Conservation (phyloP, 2,888 invertebrate genomes). For the Unio delphinus region DNA sequence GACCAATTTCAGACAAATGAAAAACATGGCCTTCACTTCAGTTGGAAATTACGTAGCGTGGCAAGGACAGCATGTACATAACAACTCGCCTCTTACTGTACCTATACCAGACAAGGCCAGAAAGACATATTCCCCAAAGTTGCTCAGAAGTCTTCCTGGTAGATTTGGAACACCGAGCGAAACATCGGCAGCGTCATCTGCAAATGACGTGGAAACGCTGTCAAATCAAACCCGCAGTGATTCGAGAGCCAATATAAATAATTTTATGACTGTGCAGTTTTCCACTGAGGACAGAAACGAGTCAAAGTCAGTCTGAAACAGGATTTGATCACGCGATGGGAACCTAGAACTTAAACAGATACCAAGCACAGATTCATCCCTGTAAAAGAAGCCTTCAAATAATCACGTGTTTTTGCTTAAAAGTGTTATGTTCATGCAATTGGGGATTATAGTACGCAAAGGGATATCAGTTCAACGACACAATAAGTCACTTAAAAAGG, state of each 20-base stretch:
- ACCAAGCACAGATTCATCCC: too few relatives aligned
- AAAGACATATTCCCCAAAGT: background rate
- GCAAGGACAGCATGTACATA: background rate
- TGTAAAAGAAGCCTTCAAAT: too few relatives aligned
- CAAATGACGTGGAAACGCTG: background rate
- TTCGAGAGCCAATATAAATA: slow-evolving; percentile 38
- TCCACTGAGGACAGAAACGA: slow-evolving; percentile 6
- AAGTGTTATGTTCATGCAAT: too few relatives aligned
- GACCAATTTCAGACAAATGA: slow-evolving; percentile 30
- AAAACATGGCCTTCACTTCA: slow-evolving; percentile 8
- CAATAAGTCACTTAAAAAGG: too few relatives aligned
- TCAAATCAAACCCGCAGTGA: slow-evolving; percentile 7
- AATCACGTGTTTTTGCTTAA: too few relatives aligned
- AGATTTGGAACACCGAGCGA: too few relatives aligned
- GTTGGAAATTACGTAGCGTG: too few relatives aligned
- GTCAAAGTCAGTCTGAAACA: too few relatives aligned
- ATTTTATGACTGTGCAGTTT: slow-evolving; percentile 30
- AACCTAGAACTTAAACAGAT: too few relatives aligned
- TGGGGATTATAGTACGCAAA: too few relatives aligned
- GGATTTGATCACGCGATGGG: too few relatives aligned
- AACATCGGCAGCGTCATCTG: background rate
- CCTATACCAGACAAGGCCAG: background rate
- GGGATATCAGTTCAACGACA: too few relatives aligned
- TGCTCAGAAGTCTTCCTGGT: slow-evolving; percentile 1
- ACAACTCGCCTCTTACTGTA: background rate